A percentile compares a stretch with the other conserved stretches of the same genome.
Conservation (phyloP, 1,140 invertebrate genomes). For the Nylanderia fulva region DNA sequence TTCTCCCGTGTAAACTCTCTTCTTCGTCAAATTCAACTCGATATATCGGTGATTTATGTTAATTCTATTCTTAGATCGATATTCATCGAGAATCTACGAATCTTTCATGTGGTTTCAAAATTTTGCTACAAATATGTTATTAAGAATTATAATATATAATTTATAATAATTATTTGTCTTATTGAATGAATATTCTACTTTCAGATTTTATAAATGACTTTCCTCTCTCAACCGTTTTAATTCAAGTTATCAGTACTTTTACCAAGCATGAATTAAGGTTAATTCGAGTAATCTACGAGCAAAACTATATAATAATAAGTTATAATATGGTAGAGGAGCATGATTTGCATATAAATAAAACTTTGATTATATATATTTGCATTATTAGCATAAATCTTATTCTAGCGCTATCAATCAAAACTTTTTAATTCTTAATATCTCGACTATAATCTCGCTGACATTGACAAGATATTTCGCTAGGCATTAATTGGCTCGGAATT, state of each 20-base stretch:
- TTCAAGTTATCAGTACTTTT: neutral
- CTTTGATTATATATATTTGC: neutral
- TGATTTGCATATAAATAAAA: neutral
- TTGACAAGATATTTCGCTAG: neutral
- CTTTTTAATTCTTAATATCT: neutral
- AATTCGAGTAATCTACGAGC: neutral
- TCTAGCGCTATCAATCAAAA: neutral
- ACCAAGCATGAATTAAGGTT: neutral
- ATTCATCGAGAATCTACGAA: neutral
- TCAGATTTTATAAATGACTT: neutral
- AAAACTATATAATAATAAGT: slow-evolving; percentile 5
- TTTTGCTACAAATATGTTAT: neutral
- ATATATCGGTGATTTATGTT: neutral
- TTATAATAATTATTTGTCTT: neutral
- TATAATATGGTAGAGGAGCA: neutral
- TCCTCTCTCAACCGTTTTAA: neutral
- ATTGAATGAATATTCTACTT: neutral
- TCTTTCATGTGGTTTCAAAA: neutral
- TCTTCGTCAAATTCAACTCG: neutral
- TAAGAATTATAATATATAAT: neutral
- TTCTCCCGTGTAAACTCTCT: neutral
- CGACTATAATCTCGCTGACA: too few relatives aligned
- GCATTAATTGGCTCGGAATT: neutral
- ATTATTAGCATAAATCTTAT: neutral
- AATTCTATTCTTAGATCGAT: neutral